Percentiles rank a stretch among this genome's conserved stretches.
Conservation (phyloP, 2,113 vertebrate genomes). For the Bubalus kerabau region DNA sequence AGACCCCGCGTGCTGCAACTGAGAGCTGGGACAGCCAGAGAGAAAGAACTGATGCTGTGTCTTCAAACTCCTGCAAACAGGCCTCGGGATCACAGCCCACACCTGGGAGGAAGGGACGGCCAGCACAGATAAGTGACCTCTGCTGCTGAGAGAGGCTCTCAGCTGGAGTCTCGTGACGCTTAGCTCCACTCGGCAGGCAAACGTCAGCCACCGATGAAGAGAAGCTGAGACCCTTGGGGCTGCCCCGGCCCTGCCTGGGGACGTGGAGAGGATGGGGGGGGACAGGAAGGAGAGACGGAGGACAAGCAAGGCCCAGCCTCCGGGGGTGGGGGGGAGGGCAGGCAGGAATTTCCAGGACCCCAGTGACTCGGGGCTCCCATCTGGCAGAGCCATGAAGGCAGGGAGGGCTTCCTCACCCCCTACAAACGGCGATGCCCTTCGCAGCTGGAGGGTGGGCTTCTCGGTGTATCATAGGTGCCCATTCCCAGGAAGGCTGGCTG, state of each 20-base stretch:
- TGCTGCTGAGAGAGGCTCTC: not conserved
- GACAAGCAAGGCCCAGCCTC: too few relatives aligned
- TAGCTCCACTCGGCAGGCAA: not conserved
- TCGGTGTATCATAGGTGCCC: accelerated
- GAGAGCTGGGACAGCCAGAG: not conserved
- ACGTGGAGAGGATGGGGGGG: accelerated
- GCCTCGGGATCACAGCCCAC: not conserved
- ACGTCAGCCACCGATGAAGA: not conserved
- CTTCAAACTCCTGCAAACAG: not conserved
- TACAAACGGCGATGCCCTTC: not conserved
- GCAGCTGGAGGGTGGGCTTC: not conserved
- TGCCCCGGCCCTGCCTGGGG: not conserved
- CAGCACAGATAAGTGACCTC: not conserved
- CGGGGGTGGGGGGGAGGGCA: accelerated
- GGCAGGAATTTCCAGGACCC: not conserved
- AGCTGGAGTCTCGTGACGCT: not conserved
- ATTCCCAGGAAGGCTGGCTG: not conserved
- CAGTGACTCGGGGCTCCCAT: not conserved
- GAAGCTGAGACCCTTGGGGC: not conserved
- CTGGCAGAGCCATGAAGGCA: not conserved
- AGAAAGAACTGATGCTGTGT: not conserved
- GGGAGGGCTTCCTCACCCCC: not conserved
- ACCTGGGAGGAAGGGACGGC: not conserved
- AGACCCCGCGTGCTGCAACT: not conserved
- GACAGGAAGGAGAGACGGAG: not conserved